Evolutionary conservation across 1,140 invertebrate genomes (phyloP), one percentile per base, ranked within the genome.

Genomic region (Drosophila pseudoobscura): DNA sequence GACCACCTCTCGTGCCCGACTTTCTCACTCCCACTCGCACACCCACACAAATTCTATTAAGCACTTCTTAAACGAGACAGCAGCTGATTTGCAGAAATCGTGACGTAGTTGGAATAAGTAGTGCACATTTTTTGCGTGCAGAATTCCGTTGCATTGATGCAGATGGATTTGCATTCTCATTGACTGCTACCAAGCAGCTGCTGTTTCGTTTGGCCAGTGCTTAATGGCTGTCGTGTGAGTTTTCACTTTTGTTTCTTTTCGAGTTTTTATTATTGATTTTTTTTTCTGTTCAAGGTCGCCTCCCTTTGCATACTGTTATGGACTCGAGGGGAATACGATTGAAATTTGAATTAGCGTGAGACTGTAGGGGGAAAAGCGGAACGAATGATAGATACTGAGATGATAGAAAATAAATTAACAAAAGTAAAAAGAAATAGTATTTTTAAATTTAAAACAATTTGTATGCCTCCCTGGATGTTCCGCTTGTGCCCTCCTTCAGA

Each of bases 261-360:
- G 54, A 60, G 50, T 75, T 77, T 68, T 62, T 45, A 53, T 66
- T 84, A 88, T 87, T 51, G 78, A 89, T 88, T 88, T 59, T 39
- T 39, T 60, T 69, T 71, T 61, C 31, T 52, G 2, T 6, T 43
- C 83, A 88, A 88, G 84, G 84, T 69, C 75, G 44, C 20, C 31
- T 46, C 3, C 15, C 56, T 50, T 52, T 35, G 41, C 39, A 53
- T 71, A 59, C 31, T 17, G 44, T 26, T 54, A 39, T 52, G 43
- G 39, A 26, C 15, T 35, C n/a, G n/a, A 15, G 8, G 15, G 22
- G 11, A 56, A 24, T 65, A 60, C 29, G 52, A 29, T 39, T 35
- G 39, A 56, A 75, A 65, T 65, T 57, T 54, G 8, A 74, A 74
- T 74, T 44, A 5, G 26, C 43, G 35, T 39, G 35, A 13, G 11